A percentile compares a stretch with the other conserved stretches of the same genome.
These are phyloP conservation scores for Eulacestoma nigropectus DNA, from an alignment of 2,113 vertebrate species.

Conservation along the genomic window DNA sequence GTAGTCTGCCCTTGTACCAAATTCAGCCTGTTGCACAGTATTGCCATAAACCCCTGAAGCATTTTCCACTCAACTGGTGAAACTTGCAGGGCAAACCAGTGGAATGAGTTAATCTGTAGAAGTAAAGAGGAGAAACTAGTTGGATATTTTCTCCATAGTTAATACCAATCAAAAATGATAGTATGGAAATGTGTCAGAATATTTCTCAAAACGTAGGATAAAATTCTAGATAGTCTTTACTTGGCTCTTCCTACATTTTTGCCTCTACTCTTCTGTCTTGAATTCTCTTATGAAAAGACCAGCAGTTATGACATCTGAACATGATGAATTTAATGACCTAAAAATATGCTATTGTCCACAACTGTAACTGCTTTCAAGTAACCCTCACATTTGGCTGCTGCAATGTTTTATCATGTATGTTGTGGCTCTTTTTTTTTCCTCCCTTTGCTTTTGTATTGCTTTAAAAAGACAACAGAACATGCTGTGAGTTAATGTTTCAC, in stretches of 20 bases:
- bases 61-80: not conserved
- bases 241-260: not conserved
- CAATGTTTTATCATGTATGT: slow-evolving; percentile 52
- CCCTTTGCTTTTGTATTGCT: slow-evolving; percentile 55
- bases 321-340: not conserved
- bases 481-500: slow-evolving; percentile 71
- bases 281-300: not conserved
- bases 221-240: not conserved
- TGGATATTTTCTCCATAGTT: not conserved
- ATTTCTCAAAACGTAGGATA: not conserved
- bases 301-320: not conserved
- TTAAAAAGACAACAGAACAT: slow-evolving; percentile 69
- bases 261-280: not conserved
- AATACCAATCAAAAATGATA: not conserved
- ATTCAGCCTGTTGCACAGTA: not conserved
- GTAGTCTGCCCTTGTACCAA: not conserved
- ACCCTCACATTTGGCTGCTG: slow-evolving; percentile 36
- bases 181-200: not conserved
- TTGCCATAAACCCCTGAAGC: not conserved
- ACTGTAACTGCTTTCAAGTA: slow-evolving; percentile 29
- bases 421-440: not conserved
- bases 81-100: not conserved
- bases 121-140: not conserved
- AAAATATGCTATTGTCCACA: slow-evolving; percentile 4
- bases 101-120: not conserved